phyloP scores from a whole-genome alignment of 2,888 invertebrate genomes.

The Andrena camellia region DNA sequence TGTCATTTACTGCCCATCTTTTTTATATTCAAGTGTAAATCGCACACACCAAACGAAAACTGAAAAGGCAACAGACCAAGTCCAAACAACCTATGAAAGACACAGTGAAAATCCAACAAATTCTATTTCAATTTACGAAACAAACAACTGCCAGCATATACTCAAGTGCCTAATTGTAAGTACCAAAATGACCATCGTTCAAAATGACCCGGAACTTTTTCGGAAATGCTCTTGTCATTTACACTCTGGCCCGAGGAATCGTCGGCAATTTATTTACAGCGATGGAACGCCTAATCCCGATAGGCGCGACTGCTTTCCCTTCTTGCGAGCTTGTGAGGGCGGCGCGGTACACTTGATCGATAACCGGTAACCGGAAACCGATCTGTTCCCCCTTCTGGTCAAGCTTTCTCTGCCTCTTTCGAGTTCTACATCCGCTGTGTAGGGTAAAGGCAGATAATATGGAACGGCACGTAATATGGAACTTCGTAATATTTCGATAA shows the following conservation, averaged over 20 bases:
- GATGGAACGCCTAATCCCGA: conserved; percentile 86
- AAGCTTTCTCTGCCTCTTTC: neutral
- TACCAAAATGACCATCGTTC: conserved; percentile 44
- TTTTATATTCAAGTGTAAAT: conserved; percentile 84
- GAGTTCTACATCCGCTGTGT: conserved; percentile 67
- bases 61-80: neutral
- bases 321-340: conserved; percentile 86
- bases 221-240: conserved; percentile 86
- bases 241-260: conserved; percentile 87
- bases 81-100: conserved; percentile 20
- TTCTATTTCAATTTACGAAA: conserved; percentile 24
- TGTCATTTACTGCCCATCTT: conserved; percentile 86
- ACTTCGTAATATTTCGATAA: no score
- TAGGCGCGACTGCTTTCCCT: conserved; percentile 87
- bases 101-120: no score
- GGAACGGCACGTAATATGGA: no score
- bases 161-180: conserved; percentile 60
- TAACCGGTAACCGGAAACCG: conserved; percentile 18
- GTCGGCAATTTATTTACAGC: conserved; percentile 87
- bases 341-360: conserved; percentile 86
- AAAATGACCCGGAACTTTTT: conserved; percentile 84
- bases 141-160: conserved; percentile 5
- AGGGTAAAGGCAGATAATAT: no score
- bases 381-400: no score
- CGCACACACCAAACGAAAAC: neutral